These are phyloP conservation scores for Vanacampus margaritifer DNA, from an alignment of 2,113 vertebrate genomes.

Conservation along the genomic window DNA sequence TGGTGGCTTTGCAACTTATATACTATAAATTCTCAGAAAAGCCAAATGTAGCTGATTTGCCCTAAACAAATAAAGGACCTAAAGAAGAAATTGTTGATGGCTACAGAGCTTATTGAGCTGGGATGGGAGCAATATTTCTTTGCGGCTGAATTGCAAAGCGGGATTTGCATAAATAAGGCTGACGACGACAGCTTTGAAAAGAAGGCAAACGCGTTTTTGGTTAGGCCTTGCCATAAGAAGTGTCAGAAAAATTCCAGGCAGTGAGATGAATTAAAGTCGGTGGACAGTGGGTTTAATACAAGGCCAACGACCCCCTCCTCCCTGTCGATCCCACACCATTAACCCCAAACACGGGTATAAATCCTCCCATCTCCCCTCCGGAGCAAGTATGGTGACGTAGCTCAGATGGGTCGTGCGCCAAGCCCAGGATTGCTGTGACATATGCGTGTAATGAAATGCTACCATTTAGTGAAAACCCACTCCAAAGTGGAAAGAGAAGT, in stretches of 20 bases:
- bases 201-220: conserved; percentile 10
- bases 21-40: conserved; percentile 35
- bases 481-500: conserved; percentile 44
- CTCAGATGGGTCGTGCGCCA: conserved; percentile 22
- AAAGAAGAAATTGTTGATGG: conserved; percentile 56
- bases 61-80: conserved; percentile 52
- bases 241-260: conserved; percentile 13
- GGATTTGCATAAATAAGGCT: conserved; percentile 78
- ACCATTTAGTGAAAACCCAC: conserved; percentile 48
- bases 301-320: conserved; percentile 23
- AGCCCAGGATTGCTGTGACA: conserved; percentile 45
- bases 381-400: conserved; percentile 44
- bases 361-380: conserved; percentile 21
- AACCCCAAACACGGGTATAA: conserved; percentile 11
- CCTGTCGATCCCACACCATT: conserved; percentile 20
- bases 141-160: conserved; percentile 72
- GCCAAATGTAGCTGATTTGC: conserved; percentile 39
- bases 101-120: conserved; percentile 46
- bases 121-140: conserved; percentile 57
- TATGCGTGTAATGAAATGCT: conserved; percentile 54
- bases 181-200: conserved; percentile 52
- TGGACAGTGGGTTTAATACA: conserved; percentile 15
- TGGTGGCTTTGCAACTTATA: conserved; percentile 14
- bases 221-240: conserved; percentile 11
- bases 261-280: conserved; percentile 17